A percentile compares a stretch with the other conserved stretches of the same genome.
Evolutionary conservation across 2,797 vertebrate genomes (phyloP).

Genomic region (Tachyglossus aculeatus): DNA sequence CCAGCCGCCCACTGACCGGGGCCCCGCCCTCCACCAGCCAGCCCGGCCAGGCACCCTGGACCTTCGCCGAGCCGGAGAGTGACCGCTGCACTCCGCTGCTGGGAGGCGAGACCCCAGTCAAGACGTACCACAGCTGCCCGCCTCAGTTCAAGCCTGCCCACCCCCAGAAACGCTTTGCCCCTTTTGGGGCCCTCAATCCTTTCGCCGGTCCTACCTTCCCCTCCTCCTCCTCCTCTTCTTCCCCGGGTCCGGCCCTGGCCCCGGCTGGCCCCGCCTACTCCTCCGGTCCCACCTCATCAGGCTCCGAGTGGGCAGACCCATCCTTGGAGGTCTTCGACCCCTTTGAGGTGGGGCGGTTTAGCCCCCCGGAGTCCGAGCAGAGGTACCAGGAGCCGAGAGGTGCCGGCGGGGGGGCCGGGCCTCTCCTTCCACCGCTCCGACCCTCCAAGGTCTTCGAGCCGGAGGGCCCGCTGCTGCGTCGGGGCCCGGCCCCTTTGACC

Average conservation of each 20-base stretch:
- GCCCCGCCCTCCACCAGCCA: constrained; percentile 69
- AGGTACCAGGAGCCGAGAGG: constrained; percentile 51
- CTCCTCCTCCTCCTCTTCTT: constrained; percentile 47
- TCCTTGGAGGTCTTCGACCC: constrained; percentile 62
- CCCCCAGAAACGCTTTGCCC: constrained; percentile 88
- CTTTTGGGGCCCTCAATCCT: constrained; percentile 91
- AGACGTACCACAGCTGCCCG: constrained; percentile 81
- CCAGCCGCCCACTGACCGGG: constrained; percentile 67
- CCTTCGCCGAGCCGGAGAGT: constrained; percentile 72
- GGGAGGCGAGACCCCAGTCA: constrained; percentile 66
- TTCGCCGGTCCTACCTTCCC: constrained; percentile 78
- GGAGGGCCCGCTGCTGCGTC: constrained; percentile 66
- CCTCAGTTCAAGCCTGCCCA: constrained; percentile 82
- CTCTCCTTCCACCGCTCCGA: constrained; percentile 51
- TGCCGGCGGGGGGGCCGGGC: constrained; percentile 38
- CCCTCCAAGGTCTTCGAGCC: constrained; percentile 72
- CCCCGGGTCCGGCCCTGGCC: constrained; percentile 66
- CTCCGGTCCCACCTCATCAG: constrained; percentile 45
- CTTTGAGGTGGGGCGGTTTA: constrained; percentile 58
- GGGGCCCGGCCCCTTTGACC: constrained; percentile 58
- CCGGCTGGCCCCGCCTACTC: constrained; percentile 46
- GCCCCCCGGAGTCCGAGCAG: constrained; percentile 73
- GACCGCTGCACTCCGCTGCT: constrained; percentile 68
- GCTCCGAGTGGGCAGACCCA: constrained; percentile 72
- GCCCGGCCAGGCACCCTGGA: constrained; percentile 81